Evolutionary conservation across 2,888 invertebrate genomes (phyloP).

Genomic region (Eupelmus urozonus): DNA sequence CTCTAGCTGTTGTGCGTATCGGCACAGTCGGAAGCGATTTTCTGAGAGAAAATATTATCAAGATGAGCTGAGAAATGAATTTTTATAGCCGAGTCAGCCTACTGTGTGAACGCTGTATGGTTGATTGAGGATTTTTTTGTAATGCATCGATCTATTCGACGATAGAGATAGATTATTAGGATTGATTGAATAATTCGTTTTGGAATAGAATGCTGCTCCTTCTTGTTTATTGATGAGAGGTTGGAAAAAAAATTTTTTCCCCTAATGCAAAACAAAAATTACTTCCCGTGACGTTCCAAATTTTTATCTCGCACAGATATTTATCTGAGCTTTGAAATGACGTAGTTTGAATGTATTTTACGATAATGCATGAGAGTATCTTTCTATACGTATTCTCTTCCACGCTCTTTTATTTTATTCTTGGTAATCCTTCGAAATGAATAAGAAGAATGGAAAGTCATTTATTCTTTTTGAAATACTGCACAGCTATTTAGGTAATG

Average conservation of each 20-base stretch:
- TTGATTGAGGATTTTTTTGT: constrained; percentile 7
- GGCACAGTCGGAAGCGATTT: constrained; percentile 36
- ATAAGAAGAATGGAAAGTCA: too few species aligned
- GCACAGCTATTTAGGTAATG: too few species aligned
- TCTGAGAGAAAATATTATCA: constrained; percentile 27
- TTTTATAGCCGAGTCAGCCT: constrained; percentile 4
- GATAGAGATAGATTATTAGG: neutral
- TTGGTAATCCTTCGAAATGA: too few species aligned
- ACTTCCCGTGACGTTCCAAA: neutral
- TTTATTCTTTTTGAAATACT: too few species aligned
- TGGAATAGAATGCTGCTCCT: neutral
- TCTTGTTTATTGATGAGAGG: neutral
- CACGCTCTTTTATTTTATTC: too few species aligned
- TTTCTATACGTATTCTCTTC: too few species aligned
- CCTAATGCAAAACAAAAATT: neutral
- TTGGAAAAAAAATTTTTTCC: neutral
- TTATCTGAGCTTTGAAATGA: neutral
- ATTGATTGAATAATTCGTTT: neutral
- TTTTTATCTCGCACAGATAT: neutral
- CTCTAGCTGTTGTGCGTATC: too few species aligned
- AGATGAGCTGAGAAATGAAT: constrained; percentile 48
- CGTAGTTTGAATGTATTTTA: too few species aligned
- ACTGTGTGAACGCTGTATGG: neutral
- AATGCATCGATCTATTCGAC: neutral
- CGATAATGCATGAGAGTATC: too few species aligned